Base-by-base conservation (phyloP, 2,888 invertebrate genomes). In the Heteromyza rotundicornis region DNA sequence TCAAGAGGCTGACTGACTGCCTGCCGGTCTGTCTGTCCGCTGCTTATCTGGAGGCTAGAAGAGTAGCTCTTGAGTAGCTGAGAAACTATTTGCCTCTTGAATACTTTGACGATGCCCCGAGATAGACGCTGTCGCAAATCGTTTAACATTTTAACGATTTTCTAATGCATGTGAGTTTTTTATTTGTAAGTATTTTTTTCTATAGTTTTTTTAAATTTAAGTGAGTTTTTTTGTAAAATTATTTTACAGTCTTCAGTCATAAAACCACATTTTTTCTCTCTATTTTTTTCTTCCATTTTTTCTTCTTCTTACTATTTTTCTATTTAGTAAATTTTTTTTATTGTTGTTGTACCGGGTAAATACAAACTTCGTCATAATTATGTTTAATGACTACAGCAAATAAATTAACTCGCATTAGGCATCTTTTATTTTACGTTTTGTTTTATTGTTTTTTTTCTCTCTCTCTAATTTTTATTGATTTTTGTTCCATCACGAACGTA, bases 381-480 rank as follows among this genome's bases (percentile, higher is more conserved):
- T 57, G 59, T 70, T 67, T 65, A 70, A 72, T 62, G 68, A 64
- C 67, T 70, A 67, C 59, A 68, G 64, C 63, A 72, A 72, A 72
- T 70, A 68, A 68, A 69, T 72, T 68, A 69, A 68, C 57, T 68
- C 63, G 47, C 47, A 47, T 47, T 47, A 47, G 47, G 47, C 47
- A 19, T 56, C 47, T 56, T 56, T 44, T 44, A 36, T 56, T 56
- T 56, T 56, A 35, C 32, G 32, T 49, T 32, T 57, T 40, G 44
- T 55, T 35, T 23, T 52, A 36, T 52, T 44, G 53, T 50, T 16
- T 19, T 49, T 57, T 52, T 57, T 2, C 27, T 56, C 24, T n/a
- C n/a, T n/a, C 22, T 36, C 36, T 55, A n/a, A n/a, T 3, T 40
- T 35, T 36, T n/a, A 12, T 40, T 40, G 36, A 36, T 36, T 55